Base-by-base conservation (phyloP, 2,113 vertebrate species). In the Formicarius rufipectus region DNA sequence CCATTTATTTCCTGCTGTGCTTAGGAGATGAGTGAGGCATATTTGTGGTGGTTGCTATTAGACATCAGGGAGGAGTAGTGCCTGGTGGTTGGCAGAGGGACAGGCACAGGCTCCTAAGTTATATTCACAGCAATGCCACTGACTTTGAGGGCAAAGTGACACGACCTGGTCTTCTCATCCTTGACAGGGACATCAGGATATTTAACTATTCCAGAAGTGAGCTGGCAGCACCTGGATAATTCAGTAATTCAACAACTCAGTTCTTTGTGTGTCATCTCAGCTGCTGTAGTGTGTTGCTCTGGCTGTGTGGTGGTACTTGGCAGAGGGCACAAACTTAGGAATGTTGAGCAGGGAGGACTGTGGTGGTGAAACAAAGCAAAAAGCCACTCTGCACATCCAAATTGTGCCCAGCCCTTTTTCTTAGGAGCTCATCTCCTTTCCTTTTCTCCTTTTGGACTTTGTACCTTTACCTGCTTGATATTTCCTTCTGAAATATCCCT, bases 41-140 rank as follows among this genome's bases (percentile, higher is more conserved):
- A 90, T 88, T 96, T 96, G 87, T 89, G 95, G 93, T 64, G 80
- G 82, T 33, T 95, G 95, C 90, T 96, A 8, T 95, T 95, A 84
- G 96, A 78, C 88, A 60, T 92, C 22, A 71, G 93, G 95, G 95
- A 93, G 93, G 93, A 96, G 95, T 86, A 39, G 74, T 64, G 85
- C 84, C 58, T 64, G 64, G 59, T 40, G 85, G 90, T n/a, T 74
- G 74, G 63, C 2, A 2, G 14, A 53, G 72, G 60, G 79, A 68
- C 2, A 1, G 20, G 40, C 52, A 53, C 2, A 45, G 68, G 22
- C 52, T 84, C 72, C 79, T 77, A 73, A 35, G 66, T 49, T 79
- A 22, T 33, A 68, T n/a, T 73, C 84, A 55, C 58, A 63, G 44
- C 40, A 49, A 17, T 33, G 87, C 18, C 80, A 44, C 89, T 84